phyloP scores from a whole-genome alignment of 2,888 invertebrate genomes.

The Oligia strigilis region DNA sequence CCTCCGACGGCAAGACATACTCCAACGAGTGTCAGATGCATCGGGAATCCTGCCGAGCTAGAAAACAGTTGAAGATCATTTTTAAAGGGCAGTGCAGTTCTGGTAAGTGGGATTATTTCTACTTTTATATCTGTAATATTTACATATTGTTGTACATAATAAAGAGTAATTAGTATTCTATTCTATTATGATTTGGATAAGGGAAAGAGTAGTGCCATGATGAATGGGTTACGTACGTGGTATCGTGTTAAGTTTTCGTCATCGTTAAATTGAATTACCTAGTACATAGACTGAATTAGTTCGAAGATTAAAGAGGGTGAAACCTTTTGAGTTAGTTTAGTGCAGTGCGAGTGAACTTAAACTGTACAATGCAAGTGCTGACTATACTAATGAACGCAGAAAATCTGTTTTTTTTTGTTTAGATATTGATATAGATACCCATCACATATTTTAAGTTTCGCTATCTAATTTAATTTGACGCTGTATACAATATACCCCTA shows the following conservation, averaged over 20 bases:
- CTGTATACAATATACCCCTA: too few species aligned
- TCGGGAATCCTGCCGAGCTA: constrained; percentile 94
- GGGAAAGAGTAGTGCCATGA: neutral
- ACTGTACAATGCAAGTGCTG: neutral
- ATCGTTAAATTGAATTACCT: neutral
- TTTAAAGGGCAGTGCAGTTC: constrained; percentile 96
- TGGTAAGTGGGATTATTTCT: constrained; percentile 85
- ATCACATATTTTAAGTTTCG: too few species aligned
- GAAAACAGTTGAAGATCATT: constrained; percentile 94
- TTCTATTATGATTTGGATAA: neutral
- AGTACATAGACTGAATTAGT: neutral
- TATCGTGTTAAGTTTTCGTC: neutral
- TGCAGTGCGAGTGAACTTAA: neutral
- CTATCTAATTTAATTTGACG: too few species aligned
- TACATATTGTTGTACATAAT: too few species aligned
- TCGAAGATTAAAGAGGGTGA: neutral
- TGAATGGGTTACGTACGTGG: neutral
- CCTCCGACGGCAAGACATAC: constrained; percentile 95
- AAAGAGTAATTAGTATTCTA: too few species aligned
- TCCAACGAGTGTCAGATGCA: constrained; percentile 96
- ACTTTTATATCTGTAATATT: too few species aligned
- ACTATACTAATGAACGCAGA: neutral
- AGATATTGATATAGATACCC: too few species aligned
- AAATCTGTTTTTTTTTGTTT: too few species aligned
- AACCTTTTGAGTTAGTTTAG: neutral